These are phyloP conservation scores for Fulica atra DNA, from an alignment of 2,113 vertebrate genomes.

Conservation along the genomic window DNA sequence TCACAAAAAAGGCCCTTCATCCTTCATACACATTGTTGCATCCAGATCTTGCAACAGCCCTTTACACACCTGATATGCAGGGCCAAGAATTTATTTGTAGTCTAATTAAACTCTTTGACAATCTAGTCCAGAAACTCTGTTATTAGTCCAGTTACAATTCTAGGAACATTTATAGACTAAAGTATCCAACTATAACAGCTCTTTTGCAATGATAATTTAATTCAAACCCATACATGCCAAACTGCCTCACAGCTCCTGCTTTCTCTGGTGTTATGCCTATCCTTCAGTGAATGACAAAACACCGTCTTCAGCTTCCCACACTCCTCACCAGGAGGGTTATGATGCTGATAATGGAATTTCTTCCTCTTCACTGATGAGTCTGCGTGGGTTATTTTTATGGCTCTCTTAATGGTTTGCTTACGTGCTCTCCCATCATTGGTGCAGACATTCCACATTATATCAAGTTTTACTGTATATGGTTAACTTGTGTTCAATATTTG, in stretches of 20 bases:
- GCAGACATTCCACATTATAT: not conserved
- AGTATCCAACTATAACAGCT: not conserved
- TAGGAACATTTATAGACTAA: not conserved
- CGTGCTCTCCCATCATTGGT: not conserved
- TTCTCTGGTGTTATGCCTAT: not conserved
- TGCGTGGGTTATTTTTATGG: not conserved
- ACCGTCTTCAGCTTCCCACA: not conserved
- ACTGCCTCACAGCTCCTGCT: not conserved
- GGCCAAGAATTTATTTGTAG: not conserved
- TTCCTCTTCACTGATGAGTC: not conserved
- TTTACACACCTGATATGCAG: no score
- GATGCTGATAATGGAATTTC: fast-evolving
- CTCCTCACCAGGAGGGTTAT: not conserved
- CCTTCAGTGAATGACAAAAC: not conserved
- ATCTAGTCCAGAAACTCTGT: not conserved
- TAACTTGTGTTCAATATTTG: not conserved
- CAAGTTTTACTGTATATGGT: not conserved
- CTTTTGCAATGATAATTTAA: not conserved
- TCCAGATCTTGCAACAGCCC: not conserved
- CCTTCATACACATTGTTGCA: not conserved
- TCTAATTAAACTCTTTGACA: not conserved
- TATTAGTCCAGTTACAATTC: not conserved
- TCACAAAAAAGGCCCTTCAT: not conserved
- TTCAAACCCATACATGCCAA: not conserved
- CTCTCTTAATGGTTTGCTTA: not conserved